phyloP scores from a whole-genome alignment of 2,113 vertebrate genomes.

The Clarias magur region DNA sequence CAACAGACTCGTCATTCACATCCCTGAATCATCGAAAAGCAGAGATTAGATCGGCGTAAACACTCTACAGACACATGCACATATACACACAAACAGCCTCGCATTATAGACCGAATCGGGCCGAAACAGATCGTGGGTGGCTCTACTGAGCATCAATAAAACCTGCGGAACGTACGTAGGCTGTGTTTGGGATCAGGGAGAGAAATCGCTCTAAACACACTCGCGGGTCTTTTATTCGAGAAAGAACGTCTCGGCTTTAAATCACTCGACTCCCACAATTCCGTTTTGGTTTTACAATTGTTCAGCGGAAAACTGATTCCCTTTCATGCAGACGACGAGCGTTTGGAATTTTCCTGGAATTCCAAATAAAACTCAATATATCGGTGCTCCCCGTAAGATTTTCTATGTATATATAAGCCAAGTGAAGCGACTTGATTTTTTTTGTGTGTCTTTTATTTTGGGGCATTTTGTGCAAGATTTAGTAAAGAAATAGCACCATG shows the following conservation, averaged over 20 bases:
- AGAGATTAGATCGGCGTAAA: not conserved
- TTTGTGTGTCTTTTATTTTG: no score
- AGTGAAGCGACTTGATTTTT: no score
- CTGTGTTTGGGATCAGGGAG: conserved; percentile 34
- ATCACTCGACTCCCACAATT: not conserved
- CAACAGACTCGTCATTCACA: not conserved
- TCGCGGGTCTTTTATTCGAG: conserved; percentile 5
- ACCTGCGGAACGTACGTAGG: conserved; percentile 14
- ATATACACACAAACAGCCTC: not conserved
- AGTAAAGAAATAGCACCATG: no score
- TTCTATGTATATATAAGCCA: not conserved
- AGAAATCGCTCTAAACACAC: conserved; percentile 32
- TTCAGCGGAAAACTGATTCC: not conserved
- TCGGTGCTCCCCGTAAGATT: not conserved
- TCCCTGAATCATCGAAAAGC: not conserved
- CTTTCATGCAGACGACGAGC: not conserved
- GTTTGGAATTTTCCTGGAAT: not conserved
- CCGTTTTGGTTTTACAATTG: not conserved
- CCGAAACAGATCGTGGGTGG: not conserved
- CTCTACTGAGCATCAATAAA: conserved; percentile 16
- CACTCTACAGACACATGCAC: not conserved
- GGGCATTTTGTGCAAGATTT: no score
- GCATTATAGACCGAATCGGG: not conserved
- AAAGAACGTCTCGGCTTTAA: conserved; percentile 36
- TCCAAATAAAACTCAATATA: not conserved